Conservation (phyloP, 2,888 invertebrate genomes). For the Drosophila falleni region DNA sequence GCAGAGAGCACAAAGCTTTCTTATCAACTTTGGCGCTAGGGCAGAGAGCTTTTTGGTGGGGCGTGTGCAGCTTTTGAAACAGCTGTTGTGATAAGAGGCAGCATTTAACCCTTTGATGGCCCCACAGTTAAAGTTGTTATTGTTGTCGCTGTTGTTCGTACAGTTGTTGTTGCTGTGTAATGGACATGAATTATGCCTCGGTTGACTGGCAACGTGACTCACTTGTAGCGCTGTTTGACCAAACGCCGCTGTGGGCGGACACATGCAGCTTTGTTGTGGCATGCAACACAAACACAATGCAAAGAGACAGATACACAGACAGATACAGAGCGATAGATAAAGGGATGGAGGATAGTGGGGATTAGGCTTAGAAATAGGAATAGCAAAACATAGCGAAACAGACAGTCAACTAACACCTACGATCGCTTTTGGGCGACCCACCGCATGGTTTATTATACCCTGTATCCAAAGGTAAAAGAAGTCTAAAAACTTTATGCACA, state of each 20-base stretch:
- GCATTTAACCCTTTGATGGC: constrained; percentile 67
- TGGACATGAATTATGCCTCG: constrained; percentile 64
- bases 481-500: neutral
- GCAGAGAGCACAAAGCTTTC: constrained; percentile 55
- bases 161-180: constrained; percentile 37
- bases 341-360: neutral
- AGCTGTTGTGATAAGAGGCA: constrained; percentile 65
- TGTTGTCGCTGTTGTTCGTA: constrained; percentile 5
- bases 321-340: constrained; percentile 3
- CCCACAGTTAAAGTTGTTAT: constrained; percentile 24
- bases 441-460: constrained; percentile 50
- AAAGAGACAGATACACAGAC: neutral
- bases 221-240: constrained; percentile 68
- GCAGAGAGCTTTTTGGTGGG: constrained; percentile 20
- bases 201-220: constrained; percentile 70
- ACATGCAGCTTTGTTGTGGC: constrained; percentile 72
- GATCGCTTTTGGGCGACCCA: constrained; percentile 58
- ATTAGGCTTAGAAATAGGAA: constrained; percentile 10
- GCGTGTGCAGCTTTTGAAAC: constrained; percentile 45
- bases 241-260: constrained; percentile 66
- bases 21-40: constrained; percentile 52
- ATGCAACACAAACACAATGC: constrained; percentile 61
- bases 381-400: constrained; percentile 57
- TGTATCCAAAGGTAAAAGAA: neutral
- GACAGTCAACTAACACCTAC: constrained; percentile 72